These are phyloP conservation scores for Tenodera sinensis DNA, from an alignment of 2,888 invertebrate genomes.

Conservation along the genomic window DNA sequence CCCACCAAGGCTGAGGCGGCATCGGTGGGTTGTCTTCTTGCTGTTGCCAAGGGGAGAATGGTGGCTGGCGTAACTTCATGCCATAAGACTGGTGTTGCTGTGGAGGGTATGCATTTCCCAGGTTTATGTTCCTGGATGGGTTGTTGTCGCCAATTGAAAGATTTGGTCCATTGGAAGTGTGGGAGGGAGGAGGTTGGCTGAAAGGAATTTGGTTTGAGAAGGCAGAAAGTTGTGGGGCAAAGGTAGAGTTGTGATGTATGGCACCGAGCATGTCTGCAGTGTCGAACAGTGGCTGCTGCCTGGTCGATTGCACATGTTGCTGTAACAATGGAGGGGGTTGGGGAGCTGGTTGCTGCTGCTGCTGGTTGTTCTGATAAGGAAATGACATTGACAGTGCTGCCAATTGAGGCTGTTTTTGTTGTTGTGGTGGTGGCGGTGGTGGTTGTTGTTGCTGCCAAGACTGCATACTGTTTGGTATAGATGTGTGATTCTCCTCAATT, in stretches of 20 bases:
- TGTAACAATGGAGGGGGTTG: conserved; percentile 14
- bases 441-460: conserved; percentile 19
- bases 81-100: conserved; percentile 44
- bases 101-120: background rate
- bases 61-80: conserved; percentile 45
- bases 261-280: background rate
- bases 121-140: background rate
- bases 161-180: background rate
- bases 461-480: conserved; percentile 10
- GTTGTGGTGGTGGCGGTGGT: conserved; percentile 14
- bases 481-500: background rate
- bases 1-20: conserved; percentile 12
- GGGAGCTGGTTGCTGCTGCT: background rate
- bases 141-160: background rate
- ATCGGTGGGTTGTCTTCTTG: background rate
- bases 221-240: background rate
- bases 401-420: conserved; percentile 13
- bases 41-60: conserved; percentile 21
- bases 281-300: background rate
- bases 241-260: conserved; percentile 4
- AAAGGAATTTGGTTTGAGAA: conserved; percentile 38
- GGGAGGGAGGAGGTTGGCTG: conserved; percentile 19
- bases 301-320: conserved; percentile 6
- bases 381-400: background rate
- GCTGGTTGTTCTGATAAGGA: conserved; percentile 15